Conservation (phyloP, 30 jellyfish, hydroid and myxozoan species). For the Aurelia aurita region DNA sequence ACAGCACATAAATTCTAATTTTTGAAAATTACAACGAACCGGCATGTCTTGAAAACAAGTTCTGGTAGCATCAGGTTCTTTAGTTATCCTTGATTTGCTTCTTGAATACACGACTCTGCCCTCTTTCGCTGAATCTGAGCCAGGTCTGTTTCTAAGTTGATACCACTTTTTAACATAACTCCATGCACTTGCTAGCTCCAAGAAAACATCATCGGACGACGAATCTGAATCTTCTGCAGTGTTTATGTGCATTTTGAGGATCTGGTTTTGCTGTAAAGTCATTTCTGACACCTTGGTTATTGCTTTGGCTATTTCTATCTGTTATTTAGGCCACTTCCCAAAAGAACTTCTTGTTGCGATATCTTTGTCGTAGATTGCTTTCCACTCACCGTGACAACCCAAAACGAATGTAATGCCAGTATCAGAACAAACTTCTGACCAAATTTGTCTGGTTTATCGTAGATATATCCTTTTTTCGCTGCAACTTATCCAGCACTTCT, state of each 20-base stretch:
- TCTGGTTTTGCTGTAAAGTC: conserved; percentile 29
- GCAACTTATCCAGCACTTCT: too few relatives aligned
- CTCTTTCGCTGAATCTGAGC: not conserved
- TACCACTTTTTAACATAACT: conserved; percentile 66
- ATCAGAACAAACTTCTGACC: too few relatives aligned
- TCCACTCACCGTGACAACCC: too few relatives aligned
- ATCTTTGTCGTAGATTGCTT: too few relatives aligned
- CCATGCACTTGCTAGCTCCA: conserved; percentile 64
- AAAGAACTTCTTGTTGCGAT: too few relatives aligned
- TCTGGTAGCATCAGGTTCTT: conserved; percentile 23
- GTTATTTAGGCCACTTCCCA: too few relatives aligned
- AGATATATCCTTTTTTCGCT: too few relatives aligned
- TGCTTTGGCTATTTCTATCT: not conserved
- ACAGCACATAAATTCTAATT: too few relatives aligned
- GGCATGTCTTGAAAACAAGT: conserved; percentile 47
- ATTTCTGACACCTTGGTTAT: conserved; percentile 22
- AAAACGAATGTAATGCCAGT: too few relatives aligned
- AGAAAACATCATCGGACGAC: conserved; percentile 50
- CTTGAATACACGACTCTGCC: conserved; percentile 13
- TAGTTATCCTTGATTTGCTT: conserved; percentile 9
- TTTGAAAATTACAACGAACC: conserved; percentile 21
- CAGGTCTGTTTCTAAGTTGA: conserved; percentile 14
- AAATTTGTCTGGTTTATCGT: too few relatives aligned
- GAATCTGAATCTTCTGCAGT: conserved; percentile 66
- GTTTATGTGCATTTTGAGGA: conserved; percentile 24